Percentiles rank a stretch among this genome's conserved stretches.
phyloP scores from a whole-genome alignment of 2,797 vertebrate species.

The Heliangelus exortis region DNA sequence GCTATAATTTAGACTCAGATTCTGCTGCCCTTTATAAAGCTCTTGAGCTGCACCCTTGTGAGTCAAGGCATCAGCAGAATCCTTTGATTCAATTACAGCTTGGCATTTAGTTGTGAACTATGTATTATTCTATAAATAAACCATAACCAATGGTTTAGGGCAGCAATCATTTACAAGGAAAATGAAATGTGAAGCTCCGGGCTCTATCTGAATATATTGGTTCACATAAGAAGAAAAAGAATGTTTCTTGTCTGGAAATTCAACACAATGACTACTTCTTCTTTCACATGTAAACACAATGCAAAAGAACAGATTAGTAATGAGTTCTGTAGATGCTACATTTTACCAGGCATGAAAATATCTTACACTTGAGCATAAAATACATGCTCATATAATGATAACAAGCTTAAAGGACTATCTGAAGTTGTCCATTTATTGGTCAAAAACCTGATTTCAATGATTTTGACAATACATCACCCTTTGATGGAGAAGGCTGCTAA shows the following conservation, averaged over 20 bases:
- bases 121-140: conserved; percentile 57
- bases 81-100: conserved; percentile 60
- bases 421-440: not conserved
- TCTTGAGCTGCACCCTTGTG: conserved; percentile 28
- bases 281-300: not conserved
- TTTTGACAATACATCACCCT: not conserved
- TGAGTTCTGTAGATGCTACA: not conserved
- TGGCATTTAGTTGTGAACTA: conserved; percentile 54
- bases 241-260: not conserved
- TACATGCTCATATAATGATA: not conserved
- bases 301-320: not conserved
- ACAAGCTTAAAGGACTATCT: not conserved
- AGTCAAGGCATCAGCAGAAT: conserved; percentile 21
- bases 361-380: not conserved
- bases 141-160: conserved; percentile 44
- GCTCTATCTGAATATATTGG: not conserved
- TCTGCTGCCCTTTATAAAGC: conserved; percentile 37
- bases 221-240: not conserved
- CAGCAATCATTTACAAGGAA: conserved; percentile 5
- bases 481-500: not conserved
- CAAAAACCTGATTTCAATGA: not conserved
- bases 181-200: not conserved
- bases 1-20: conserved; percentile 42
- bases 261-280: not conserved
- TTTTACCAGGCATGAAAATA: not conserved